phyloP scores from a whole-genome alignment of 2,797 vertebrate genomes.

The Phrynocephalus forsythii region DNA sequence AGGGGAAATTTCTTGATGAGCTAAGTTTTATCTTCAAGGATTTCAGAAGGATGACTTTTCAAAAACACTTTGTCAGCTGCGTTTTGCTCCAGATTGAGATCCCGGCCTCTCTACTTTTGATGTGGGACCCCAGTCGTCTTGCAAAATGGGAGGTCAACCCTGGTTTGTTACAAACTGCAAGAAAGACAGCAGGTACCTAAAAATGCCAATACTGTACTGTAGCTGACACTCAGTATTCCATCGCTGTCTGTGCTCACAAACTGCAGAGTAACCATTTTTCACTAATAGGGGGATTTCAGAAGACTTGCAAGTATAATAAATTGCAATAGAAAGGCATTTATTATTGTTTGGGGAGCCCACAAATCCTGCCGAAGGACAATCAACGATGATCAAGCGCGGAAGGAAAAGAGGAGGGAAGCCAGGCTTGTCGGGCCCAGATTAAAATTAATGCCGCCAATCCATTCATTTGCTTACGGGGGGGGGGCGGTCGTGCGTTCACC shows the following conservation, averaged over 20 bases:
- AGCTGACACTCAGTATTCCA: slow-evolving; percentile 48
- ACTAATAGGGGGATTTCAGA: slow-evolving; percentile 70
- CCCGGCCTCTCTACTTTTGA: background rate
- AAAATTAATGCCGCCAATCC: slow-evolving; percentile 58
- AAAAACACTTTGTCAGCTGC: background rate
- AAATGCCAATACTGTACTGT: background rate
- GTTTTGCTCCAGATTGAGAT: background rate
- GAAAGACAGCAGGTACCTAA: slow-evolving; percentile 7
- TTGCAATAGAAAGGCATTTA: slow-evolving; percentile 58
- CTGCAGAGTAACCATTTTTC: slow-evolving; percentile 47
- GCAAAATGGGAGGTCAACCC: slow-evolving; percentile 7
- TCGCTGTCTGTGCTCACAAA: slow-evolving; percentile 57
- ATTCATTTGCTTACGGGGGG: slow-evolving; percentile 19
- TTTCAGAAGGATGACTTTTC: background rate
- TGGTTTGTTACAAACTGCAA: background rate
- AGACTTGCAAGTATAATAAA: slow-evolving; percentile 68
- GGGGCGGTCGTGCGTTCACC: slow-evolving; percentile 10
- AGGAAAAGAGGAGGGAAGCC: slow-evolving; percentile 31
- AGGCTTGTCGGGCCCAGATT: slow-evolving; percentile 50
- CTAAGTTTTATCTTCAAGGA: background rate
- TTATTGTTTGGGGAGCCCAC: slow-evolving; percentile 62
- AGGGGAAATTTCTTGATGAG: no score
- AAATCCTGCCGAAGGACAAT: slow-evolving; percentile 68
- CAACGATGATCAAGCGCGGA: slow-evolving; percentile 45
- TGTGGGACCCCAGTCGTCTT: background rate